phyloP scores from a whole-genome alignment of 2,113 vertebrate genomes.

The Pangasianodon gigas region DNA sequence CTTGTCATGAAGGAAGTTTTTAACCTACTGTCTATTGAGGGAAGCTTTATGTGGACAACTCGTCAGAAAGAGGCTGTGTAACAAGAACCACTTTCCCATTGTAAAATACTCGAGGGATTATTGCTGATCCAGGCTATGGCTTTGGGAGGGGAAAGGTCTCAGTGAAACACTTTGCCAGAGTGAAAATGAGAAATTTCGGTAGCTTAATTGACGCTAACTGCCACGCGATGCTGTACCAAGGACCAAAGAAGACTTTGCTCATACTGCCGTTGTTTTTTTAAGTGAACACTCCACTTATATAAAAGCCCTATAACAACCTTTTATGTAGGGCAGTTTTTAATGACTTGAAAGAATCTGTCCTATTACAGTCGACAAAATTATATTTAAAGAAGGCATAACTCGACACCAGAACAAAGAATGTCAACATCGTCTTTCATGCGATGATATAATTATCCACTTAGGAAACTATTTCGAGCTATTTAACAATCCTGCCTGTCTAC shows the following conservation, averaged over 20 bases:
- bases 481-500: constrained; percentile 24
- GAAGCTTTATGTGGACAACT: constrained; percentile 28
- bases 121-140: constrained; percentile 30
- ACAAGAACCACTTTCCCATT: constrained; percentile 22
- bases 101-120: constrained; percentile 37
- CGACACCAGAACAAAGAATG: background rate
- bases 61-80: constrained; percentile 20
- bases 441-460: constrained; percentile 21
- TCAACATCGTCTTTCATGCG: background rate
- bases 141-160: constrained; percentile 37
- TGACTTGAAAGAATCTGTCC: background rate
- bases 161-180: constrained; percentile 14
- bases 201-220: background rate
- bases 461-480: background rate
- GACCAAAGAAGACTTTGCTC: background rate
- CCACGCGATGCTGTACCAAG: background rate
- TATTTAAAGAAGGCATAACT: background rate
- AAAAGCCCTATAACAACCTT: background rate
- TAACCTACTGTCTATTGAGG: constrained; percentile 33
- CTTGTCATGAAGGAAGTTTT: constrained; percentile 25
- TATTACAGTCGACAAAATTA: background rate
- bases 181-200: background rate
- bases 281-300: background rate
- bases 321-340: background rate
- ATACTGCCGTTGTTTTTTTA: background rate